Evolutionary conservation across 2,797 vertebrate genomes (phyloP).

Genomic region (Lithobates sylvaticus): DNA sequence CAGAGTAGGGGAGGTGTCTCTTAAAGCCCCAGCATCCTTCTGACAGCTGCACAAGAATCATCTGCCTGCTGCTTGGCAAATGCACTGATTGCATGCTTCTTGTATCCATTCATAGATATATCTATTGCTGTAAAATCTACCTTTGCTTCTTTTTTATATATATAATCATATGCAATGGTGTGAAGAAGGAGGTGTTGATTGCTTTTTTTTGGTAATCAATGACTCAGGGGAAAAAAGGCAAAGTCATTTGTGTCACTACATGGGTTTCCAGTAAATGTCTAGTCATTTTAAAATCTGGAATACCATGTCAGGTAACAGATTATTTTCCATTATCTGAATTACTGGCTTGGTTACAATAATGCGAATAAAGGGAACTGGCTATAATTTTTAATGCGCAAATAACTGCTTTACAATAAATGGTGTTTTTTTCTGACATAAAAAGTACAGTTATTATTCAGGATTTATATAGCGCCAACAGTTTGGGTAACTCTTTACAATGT

Average conservation of each 20-base stretch:
- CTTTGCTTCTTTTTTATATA: background rate
- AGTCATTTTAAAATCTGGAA: background rate
- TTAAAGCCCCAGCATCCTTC: conserved; percentile 90
- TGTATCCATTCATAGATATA: background rate
- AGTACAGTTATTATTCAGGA: too few species aligned
- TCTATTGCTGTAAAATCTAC: background rate
- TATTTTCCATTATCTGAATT: too few species aligned
- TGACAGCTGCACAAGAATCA: conserved; percentile 61
- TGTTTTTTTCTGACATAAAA: too few species aligned
- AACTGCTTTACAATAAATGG: background rate
- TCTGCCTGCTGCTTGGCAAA: conserved; percentile 1
- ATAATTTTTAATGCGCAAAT: background rate
- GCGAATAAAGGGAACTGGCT: background rate
- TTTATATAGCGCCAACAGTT: too few species aligned
- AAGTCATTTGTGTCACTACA: conserved; percentile 12
- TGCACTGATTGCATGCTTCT: background rate
- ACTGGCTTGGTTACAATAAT: too few species aligned
- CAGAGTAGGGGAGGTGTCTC: conserved; percentile 81
- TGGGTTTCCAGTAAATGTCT: conserved; percentile 5
- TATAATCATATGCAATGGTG: background rate
- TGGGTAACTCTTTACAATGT: too few species aligned
- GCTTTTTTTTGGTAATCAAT: background rate
- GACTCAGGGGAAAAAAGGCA: background rate
- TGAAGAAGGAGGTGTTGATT: background rate
- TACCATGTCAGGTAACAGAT: background rate